phyloP scores from a whole-genome alignment of 2,888 invertebrate species.

The Mellilla xanthometata region DNA sequence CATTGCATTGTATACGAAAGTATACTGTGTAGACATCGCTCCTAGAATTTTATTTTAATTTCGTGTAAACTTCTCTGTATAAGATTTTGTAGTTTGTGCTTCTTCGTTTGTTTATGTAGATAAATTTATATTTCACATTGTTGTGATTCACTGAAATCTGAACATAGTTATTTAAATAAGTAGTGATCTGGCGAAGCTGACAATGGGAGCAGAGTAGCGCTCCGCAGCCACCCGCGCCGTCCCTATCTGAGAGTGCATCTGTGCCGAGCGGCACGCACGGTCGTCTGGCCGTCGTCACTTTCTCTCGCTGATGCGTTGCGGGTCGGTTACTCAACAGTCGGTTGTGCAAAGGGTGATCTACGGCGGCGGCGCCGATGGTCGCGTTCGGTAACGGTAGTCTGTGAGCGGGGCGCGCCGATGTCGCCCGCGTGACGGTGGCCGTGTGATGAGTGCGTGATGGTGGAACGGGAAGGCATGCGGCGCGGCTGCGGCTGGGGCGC shows the following conservation, averaged over 20 bases:
- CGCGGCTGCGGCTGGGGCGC: constrained; percentile 76
- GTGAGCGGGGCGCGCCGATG: constrained; percentile 43
- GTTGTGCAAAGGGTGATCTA: constrained; percentile 60
- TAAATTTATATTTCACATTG: too few species aligned
- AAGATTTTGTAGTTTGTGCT: too few species aligned
- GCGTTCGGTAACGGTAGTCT: constrained; percentile 55
- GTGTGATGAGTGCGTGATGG: constrained; percentile 71
- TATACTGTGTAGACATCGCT: too few species aligned
- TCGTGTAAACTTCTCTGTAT: too few species aligned
- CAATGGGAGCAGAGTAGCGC: constrained; percentile 46
- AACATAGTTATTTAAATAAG: too few species aligned
- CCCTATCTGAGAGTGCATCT: constrained; percentile 50
- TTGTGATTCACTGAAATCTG: too few species aligned
- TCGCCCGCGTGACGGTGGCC: constrained; percentile 46
- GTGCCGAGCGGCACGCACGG: constrained; percentile 48
- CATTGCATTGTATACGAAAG: too few species aligned
- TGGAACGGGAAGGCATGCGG: constrained; percentile 70
- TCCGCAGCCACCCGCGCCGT: constrained; percentile 23
- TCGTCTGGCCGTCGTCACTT: constrained; percentile 64
- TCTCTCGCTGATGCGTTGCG: constrained; percentile 71
- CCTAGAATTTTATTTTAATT: too few species aligned
- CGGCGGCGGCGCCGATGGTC: constrained; percentile 22
- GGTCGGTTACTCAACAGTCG: constrained; percentile 64
- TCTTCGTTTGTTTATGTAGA: too few species aligned
- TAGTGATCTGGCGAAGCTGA: too few species aligned